These are phyloP conservation scores for Amphiduros pacificus DNA, from an alignment of 2,888 invertebrate species.

Conservation along the genomic window DNA sequence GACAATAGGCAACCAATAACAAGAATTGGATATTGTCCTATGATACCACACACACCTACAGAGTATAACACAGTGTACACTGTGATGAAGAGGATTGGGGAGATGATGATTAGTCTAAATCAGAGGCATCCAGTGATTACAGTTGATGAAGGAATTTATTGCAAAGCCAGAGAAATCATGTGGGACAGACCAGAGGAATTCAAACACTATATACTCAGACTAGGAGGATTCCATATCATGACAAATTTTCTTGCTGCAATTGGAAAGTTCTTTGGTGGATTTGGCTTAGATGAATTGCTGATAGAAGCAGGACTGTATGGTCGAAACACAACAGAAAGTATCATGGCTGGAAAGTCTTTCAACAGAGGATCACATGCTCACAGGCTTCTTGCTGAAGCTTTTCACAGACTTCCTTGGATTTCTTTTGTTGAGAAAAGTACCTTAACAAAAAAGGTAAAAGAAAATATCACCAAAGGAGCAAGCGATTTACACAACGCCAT, in stretches of 20 bases:
- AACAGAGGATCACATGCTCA: background rate
- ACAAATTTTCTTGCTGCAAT: background rate
- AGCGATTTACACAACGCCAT: too few relatives aligned
- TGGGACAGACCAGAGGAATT: background rate
- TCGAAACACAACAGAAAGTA: background rate
- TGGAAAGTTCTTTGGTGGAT: background rate
- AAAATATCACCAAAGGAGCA: too few relatives aligned
- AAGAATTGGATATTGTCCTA: background rate
- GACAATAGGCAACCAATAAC: background rate
- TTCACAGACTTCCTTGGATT: background rate
- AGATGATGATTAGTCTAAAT: background rate
- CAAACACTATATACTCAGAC: background rate
- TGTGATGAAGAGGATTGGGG: background rate
- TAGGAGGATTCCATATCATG: background rate
- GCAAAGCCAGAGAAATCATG: background rate
- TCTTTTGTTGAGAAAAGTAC: too few relatives aligned
- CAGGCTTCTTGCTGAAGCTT: background rate
- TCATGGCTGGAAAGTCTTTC: background rate
- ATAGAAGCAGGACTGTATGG: background rate
- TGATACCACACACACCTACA: background rate
- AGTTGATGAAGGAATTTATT: background rate
- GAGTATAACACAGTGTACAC: background rate
- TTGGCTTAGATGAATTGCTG: background rate
- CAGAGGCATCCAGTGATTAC: conserved; percentile 1
- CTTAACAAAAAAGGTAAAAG: too few relatives aligned